phyloP scores from a whole-genome alignment of 2,113 vertebrate genomes.

The Rhineura floridana region DNA sequence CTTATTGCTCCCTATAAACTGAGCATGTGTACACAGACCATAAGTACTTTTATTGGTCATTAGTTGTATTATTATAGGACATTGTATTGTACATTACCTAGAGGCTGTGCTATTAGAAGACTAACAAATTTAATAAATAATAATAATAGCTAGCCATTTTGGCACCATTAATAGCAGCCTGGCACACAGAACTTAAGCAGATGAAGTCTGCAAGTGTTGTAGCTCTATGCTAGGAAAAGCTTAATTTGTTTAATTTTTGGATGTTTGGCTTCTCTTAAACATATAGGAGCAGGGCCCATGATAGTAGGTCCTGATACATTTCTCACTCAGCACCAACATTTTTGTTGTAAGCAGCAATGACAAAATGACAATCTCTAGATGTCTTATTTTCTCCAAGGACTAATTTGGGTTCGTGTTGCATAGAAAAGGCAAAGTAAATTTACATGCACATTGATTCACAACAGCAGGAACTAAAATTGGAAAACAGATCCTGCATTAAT shows the following conservation, averaged over 20 bases:
- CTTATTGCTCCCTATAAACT: too few species aligned
- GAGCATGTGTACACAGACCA: too few species aligned
- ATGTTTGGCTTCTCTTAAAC: background rate
- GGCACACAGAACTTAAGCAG: background rate
- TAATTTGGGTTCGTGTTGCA: background rate
- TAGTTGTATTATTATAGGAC: too few species aligned
- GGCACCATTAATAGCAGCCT: too few species aligned
- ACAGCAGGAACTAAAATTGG: background rate
- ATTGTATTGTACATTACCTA: too few species aligned
- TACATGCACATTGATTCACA: background rate
- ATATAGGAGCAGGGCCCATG: background rate
- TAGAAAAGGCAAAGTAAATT: background rate
- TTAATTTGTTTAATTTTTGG: background rate
- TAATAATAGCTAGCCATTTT: too few species aligned
- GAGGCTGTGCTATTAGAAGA: too few species aligned
- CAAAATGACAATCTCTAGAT: background rate
- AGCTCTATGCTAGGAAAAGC: background rate
- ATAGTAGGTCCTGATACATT: background rate
- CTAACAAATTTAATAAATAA: too few species aligned
- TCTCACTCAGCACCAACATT: accelerated
- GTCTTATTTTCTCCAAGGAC: background rate
- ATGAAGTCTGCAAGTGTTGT: too few species aligned
- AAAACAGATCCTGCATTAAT: constrained; percentile 21
- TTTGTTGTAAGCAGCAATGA: background rate
- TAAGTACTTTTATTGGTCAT: too few species aligned